Evolutionary conservation across 2,888 invertebrate genomes (phyloP), one percentile per base, ranked within the genome.

Genomic region (Athripsodes cinereus): DNA sequence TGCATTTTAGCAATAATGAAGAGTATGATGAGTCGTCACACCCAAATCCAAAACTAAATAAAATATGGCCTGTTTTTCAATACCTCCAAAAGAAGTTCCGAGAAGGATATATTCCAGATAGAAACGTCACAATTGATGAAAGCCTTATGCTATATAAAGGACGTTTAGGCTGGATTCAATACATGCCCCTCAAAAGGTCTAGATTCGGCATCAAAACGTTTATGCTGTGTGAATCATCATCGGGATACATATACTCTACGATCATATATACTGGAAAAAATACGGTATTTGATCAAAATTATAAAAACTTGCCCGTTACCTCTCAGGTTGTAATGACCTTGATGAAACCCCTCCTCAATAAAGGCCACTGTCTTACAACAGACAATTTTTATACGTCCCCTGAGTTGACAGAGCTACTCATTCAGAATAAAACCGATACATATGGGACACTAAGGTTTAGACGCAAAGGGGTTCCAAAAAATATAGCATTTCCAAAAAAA

Each of bases 131-230:
- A 1, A 64, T 67, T 20, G 66, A 67, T 61, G 66, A 67, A 58
- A 68, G 67, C 22, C 53, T 69, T 19, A n/a, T n/a, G n/a, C n/a
- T n/a, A n/a, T n/a, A n/a, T n/a, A n/a, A n/a, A n/a, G n/a, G n/a
- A n/a, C n/a, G n/a, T n/a, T n/a, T n/a, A n/a, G 64, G 66, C 11
- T 69, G 68, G 67, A 65, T 62, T 10, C 69, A 69, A 47, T 69
- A 67, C 55, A 67, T 68, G 35, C 68, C 67, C 11, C 51, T 66
- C 40, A 69, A 69, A 65, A 46, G 67, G 51, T 58, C 66, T 2
- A 55, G 67, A 52, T 69, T 68, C 63, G 66, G 66, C 8, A 67
- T 69, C 56, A 69, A 69, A 66, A 60, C 55, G 2, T 69, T 62
- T 55, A 57, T 67, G 50, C 58, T 69, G 16, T 68, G 67, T 59